These are phyloP conservation scores for Periplaneta americana DNA, from an alignment of 1,140 invertebrate species.

Conservation along the genomic window DNA sequence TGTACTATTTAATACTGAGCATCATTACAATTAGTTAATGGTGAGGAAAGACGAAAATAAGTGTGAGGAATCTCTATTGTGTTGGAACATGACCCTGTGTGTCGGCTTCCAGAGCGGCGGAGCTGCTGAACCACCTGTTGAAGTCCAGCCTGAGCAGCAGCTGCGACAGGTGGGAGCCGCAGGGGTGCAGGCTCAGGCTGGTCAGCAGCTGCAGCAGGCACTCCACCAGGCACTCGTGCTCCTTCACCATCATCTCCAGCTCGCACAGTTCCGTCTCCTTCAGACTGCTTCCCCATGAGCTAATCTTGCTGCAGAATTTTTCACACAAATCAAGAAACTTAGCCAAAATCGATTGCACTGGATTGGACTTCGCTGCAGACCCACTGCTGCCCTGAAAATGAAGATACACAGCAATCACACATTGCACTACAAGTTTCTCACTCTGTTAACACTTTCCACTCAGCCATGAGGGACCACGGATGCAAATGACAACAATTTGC, in stretches of 20 bases:
- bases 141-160: slow-evolving; percentile 66
- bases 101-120: too few relatives aligned
- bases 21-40: too few relatives aligned
- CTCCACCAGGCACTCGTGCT: slow-evolving; percentile 49
- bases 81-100: too few relatives aligned
- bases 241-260: slow-evolving; percentile 26
- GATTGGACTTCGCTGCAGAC: neutral
- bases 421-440: too few relatives aligned
- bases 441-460: too few relatives aligned
- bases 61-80: too few relatives aligned
- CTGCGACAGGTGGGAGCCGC: slow-evolving; percentile 60
- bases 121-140: slow-evolving; percentile 51
- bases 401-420: too few relatives aligned
- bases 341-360: slow-evolving; percentile 42
- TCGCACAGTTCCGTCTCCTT: slow-evolving; percentile 36
- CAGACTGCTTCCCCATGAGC: slow-evolving; percentile 40
- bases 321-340: slow-evolving; percentile 47
- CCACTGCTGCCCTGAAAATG: too few relatives aligned
- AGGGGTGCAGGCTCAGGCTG: slow-evolving; percentile 53
- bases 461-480: too few relatives aligned
- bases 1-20: too few relatives aligned
- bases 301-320: slow-evolving; percentile 45
- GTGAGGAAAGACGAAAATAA: too few relatives aligned
- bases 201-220: slow-evolving; percentile 53
- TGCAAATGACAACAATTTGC: too few relatives aligned